Evolutionary conservation across 30 jellyfish, hydroid and myxozoan genomes (phyloP).

Genomic region (Aurelia aurita): DNA sequence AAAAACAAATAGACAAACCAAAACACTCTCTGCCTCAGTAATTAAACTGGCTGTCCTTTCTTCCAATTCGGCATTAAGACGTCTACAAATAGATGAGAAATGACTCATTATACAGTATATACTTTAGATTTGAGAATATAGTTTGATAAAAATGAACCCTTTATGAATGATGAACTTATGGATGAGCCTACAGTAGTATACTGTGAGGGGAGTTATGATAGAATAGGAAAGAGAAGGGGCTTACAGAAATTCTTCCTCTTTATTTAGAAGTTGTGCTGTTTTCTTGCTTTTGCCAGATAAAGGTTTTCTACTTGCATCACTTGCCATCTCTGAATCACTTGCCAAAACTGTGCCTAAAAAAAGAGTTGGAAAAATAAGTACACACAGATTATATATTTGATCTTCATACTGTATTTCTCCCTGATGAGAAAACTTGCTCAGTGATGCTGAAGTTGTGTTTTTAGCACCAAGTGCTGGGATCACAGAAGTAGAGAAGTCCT

Average conservation of each 20-base stretch:
- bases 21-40: conserved; percentile 90
- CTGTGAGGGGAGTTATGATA: no score
- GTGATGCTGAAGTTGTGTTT: no score
- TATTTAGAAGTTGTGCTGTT: conserved; percentile 43
- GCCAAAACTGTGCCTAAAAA: background rate
- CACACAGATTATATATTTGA: no score
- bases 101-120: no score
- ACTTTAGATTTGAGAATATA: no score
- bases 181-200: no score
- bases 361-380: background rate
- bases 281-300: conserved; percentile 54
- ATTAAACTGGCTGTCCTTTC: conserved; percentile 85
- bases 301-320: conserved; percentile 7
- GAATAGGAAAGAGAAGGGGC: background rate
- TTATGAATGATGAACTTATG: no score
- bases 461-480: no score
- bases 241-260: conserved; percentile 63
- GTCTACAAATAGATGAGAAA: conserved; percentile 37
- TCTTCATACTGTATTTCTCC: no score
- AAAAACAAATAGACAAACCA: conserved; percentile 52
- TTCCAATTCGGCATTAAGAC: conserved; percentile 87
- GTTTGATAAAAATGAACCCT: no score
- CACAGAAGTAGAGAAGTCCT: no score
- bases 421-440: no score
- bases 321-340: conserved; percentile 51